Percentiles rank a stretch among this genome's conserved stretches.
Evolutionary conservation across 2,113 vertebrate species (phyloP).

Genomic region (Ia io): DNA sequence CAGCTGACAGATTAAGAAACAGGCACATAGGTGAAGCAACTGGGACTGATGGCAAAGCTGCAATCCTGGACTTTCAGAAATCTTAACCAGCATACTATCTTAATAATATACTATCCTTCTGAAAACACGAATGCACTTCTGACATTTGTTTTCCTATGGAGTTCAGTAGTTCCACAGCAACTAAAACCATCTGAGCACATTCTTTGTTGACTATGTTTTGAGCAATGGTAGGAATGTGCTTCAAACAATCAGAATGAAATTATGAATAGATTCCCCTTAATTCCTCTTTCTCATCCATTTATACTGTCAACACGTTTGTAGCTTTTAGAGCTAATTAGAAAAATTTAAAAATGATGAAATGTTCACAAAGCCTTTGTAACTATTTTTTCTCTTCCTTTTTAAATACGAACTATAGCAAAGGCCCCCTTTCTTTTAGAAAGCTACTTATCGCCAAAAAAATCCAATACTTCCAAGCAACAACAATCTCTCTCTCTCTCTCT

Average conservation of each 20-base stretch:
- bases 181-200: not conserved
- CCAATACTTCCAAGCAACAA: not conserved
- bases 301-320: not conserved
- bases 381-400: not conserved
- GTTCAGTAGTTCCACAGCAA: not conserved
- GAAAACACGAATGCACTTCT: not conserved
- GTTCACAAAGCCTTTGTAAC: not conserved
- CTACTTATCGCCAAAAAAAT: not conserved
- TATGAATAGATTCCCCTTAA: not conserved
- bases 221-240: not conserved
- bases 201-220: not conserved
- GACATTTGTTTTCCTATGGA: not conserved
- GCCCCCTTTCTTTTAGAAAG: not conserved
- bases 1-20: not conserved
- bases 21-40: not conserved
- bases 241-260: not conserved
- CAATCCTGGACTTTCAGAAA: not conserved
- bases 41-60: not conserved
- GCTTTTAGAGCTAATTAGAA: conserved; percentile 19
- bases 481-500: too few relatives aligned
- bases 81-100: not conserved
- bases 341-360: not conserved
- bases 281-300: not conserved
- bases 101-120: not conserved
- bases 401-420: not conserved